Base-by-base conservation (phyloP, 2,888 invertebrate species). In the Drosophila paranaensis region DNA sequence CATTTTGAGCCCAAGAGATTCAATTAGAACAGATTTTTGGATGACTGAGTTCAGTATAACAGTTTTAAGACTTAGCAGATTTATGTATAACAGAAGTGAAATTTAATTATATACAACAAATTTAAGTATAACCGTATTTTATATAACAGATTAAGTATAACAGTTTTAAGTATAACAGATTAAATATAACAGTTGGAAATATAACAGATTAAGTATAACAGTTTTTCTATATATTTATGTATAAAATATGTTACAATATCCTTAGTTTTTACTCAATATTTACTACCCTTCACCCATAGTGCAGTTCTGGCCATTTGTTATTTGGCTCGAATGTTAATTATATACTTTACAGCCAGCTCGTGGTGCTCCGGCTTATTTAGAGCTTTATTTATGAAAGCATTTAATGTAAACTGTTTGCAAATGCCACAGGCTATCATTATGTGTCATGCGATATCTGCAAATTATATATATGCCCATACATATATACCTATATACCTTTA, bases 361-460 rank as follows among this genome's bases (percentile, higher is more conserved):
- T 50, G 33, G 30, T 70, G 54, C 70, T 70, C 46, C 71, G 83
- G 79, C 85, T 85, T 85, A 85, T 81, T 85, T 85, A 74, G 72
- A 79, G 81, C 78, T 82, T 86, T 84, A 87, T 87, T 88, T 87
- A 87, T 87, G 83, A 88, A 84, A 81, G 82, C 87, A 81, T 87
- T 87, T 88, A 88, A 88, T 88, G 89, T 88, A 88, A 87, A 88
- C 86, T 87, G 89, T 87, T 87, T 87, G 89, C 61, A 71, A 81
- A 87, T 79, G 84, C 84, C 81, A 64, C 65, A 67, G 84, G 88
- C 76, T 82, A 79, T 87, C 73, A 84, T 88, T 83, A 88, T 75
- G 60, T 78, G 79, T 66, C 71, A 79, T 71, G 67, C 77, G 64
- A 79, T 79, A 70, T 75, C 64, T 60, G 58, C 14, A 67, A 61